Percentiles rank a stretch among this genome's conserved stretches.
Evolutionary conservation across 1,140 invertebrate genomes (phyloP).

Genomic region (Bombus affinis): DNA sequence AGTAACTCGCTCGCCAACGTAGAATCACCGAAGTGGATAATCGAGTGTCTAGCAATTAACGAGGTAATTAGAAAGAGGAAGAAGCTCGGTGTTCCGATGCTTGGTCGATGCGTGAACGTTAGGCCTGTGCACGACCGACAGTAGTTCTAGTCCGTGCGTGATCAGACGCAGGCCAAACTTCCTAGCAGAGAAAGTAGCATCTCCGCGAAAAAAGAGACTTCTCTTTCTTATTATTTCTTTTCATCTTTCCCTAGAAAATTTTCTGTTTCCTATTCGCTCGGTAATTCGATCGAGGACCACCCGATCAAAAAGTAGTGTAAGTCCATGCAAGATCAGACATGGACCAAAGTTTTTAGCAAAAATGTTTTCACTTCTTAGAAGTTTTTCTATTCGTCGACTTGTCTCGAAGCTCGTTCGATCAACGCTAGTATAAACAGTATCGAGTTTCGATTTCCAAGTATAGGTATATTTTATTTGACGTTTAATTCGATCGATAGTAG

Average conservation of each 20-base stretch:
- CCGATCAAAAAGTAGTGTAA: slow-evolving; percentile 4
- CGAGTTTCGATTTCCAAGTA: background rate
- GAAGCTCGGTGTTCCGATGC: slow-evolving; percentile 30
- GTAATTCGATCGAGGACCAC: background rate
- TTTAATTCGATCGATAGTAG: background rate
- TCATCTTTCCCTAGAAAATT: background rate
- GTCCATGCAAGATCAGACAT: background rate
- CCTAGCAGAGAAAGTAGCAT: background rate
- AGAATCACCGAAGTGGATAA: slow-evolving; percentile 7
- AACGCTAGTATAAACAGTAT: background rate
- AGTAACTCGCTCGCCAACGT: background rate
- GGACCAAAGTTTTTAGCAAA: slow-evolving; percentile 11
- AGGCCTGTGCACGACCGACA: slow-evolving; percentile 41
- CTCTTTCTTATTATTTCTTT: background rate
- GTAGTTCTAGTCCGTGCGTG: slow-evolving; percentile 17
- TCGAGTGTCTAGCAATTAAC: background rate
- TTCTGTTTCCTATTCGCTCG: background rate
- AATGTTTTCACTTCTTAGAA: slow-evolving; percentile 24
- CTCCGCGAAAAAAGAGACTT: slow-evolving; percentile 5
- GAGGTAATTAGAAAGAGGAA: slow-evolving; percentile 36
- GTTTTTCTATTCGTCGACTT: slow-evolving; percentile 13
- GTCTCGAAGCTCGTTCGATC: slow-evolving; percentile 16
- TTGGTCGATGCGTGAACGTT: slow-evolving; percentile 49
- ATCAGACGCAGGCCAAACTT: slow-evolving; percentile 34
- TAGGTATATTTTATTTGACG: background rate